Conservation (phyloP, 2,113 vertebrate genomes). For the Ciconia boyciana region DNA sequence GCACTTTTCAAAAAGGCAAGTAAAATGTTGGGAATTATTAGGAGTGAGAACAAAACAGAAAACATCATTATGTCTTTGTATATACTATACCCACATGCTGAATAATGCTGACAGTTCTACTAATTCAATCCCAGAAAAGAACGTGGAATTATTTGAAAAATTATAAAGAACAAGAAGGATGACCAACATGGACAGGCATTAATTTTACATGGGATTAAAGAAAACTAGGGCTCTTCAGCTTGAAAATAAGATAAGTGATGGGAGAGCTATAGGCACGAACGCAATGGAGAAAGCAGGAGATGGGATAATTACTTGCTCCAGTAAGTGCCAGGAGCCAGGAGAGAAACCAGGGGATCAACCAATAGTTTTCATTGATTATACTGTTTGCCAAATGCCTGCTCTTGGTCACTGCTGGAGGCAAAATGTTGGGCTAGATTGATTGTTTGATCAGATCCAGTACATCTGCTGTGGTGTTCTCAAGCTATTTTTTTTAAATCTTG, state of each 20-base stretch:
- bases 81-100: background rate
- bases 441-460: background rate
- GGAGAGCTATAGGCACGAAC: background rate
- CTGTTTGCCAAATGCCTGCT: background rate
- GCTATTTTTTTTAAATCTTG: background rate
- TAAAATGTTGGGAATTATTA: background rate
- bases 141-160: background rate
- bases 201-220: background rate
- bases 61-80: background rate
- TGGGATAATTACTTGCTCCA: background rate
- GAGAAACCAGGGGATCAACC: background rate
- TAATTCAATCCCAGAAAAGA: background rate
- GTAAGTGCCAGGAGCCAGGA: background rate
- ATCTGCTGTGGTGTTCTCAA: background rate
- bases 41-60: background rate
- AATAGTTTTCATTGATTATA: background rate
- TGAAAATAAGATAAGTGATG: background rate
- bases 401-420: background rate
- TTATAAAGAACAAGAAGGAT: background rate
- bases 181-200: background rate
- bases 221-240: background rate
- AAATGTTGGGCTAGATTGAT: background rate
- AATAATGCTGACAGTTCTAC: background rate
- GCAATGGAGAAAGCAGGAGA: background rate
- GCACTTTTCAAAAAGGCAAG: background rate